phyloP scores from a whole-genome alignment of 1,140 invertebrate genomes.

The Agraylea sexmaculata region DNA sequence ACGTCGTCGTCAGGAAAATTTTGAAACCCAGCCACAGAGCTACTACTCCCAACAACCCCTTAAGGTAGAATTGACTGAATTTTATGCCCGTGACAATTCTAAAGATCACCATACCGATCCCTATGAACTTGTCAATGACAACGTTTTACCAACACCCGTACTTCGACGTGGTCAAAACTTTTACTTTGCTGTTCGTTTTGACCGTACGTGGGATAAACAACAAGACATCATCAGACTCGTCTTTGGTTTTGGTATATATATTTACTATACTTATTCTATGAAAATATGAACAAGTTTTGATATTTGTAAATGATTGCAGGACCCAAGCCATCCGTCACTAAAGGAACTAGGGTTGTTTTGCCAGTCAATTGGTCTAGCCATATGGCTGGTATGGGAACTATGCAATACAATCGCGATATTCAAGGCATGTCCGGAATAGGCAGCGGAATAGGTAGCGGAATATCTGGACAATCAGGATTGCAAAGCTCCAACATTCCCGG shows the following conservation, averaged over 20 bases:
- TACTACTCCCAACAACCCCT: constrained; percentile 42
- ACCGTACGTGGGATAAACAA: constrained; percentile 38
- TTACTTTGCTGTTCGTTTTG: constrained; percentile 47
- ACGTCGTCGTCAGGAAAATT: constrained; percentile 36
- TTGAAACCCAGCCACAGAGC: constrained; percentile 37
- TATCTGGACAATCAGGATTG: constrained; percentile 31
- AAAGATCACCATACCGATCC: constrained; percentile 51
- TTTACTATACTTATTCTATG: no score
- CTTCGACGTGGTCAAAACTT: constrained; percentile 51
- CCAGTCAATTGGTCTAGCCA: constrained; percentile 40
- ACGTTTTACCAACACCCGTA: constrained; percentile 39
- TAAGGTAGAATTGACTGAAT: constrained; percentile 47
- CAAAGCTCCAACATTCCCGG: constrained; percentile 28
- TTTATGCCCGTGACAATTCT: constrained; percentile 51
- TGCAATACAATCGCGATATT: constrained; percentile 35
- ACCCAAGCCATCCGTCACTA: constrained; percentile 48
- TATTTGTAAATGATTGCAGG: constrained; percentile 40
- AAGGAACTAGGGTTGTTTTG: constrained; percentile 49
- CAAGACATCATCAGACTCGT: constrained; percentile 38
- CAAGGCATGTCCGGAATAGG: constrained; percentile 21
- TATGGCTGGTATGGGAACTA: constrained; percentile 27
- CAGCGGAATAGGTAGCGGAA: constrained; percentile 14
- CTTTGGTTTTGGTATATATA: constrained; percentile 34
- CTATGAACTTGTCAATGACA: constrained; percentile 48
- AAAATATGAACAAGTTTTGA: no score